Evolutionary conservation across 2,797 vertebrate genomes (phyloP), one percentile per base, ranked within the genome.

Genomic region (Otolemur crassicaudatus): DNA sequence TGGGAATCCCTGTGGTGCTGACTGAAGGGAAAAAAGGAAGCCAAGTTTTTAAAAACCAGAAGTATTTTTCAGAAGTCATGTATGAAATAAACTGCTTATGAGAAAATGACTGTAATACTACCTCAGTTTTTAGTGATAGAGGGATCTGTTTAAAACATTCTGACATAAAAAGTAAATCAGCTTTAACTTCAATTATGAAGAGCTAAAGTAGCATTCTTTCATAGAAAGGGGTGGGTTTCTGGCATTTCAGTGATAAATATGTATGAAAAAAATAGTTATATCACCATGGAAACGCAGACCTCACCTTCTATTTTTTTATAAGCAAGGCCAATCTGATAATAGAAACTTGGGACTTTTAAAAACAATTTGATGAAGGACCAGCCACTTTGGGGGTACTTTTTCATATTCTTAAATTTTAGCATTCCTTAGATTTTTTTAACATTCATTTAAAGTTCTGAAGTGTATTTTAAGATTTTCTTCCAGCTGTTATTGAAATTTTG

Each of bases 81-180:
- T 97, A 95, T 87, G 90, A 97, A 98, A 97, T 97, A 97, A 98
- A 98, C 94, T 98, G 91, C 97, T 97, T 97, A 92, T 43, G 90
- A 90, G 89, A 97, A 97, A 97, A 97, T 92, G 22, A 97, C 75
- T 96, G 40, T 96, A 98, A 93, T 93, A 82, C 63, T 89, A 60
- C 0, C 0, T 93, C 96, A 97, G 83, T 95, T 98, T 98, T 98
- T 72, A 76, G 85, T 96, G 97, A 89, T 92, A 98, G 95, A 98
- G 40, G 77, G 91, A 97, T 98, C 92, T 97, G 93, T 98, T 98
- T 98, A 98, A 98, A 97, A 98, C 70, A 98, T 69, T 29, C 92
- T 97, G 96, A 96, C 96, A 98, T 96, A 96, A 98, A 98, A 98
- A 97, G 98, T 97, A 98, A 98, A 98, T 98, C 97, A 98, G 95